A percentile compares a stretch with the other conserved stretches of the same genome.
phyloP scores from a whole-genome alignment of 2,797 vertebrate species.

The Phalanger gymnotis region DNA sequence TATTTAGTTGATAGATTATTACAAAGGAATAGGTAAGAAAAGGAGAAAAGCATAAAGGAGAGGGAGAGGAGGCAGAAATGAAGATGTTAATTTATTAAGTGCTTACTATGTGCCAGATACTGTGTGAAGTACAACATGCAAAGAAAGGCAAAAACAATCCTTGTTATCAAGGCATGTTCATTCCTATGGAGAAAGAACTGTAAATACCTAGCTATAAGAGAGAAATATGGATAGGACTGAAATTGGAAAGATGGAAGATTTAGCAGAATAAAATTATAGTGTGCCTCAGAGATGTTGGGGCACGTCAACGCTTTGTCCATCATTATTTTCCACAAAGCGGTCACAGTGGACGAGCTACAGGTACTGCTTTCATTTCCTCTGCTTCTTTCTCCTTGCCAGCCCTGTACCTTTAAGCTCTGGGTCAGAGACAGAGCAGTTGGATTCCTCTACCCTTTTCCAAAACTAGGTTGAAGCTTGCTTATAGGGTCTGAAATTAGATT shows the following conservation, averaged over 20 bases:
- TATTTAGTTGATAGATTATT: neutral
- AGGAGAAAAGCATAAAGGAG: neutral
- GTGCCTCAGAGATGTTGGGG: neutral
- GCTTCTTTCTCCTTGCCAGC: constrained; percentile 6
- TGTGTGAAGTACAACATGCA: neutral
- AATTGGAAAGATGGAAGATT: neutral
- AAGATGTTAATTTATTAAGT: neutral
- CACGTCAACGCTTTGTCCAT: neutral
- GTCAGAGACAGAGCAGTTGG: neutral
- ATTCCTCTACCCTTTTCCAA: constrained; percentile 20
- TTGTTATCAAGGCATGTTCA: neutral
- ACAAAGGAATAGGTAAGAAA: neutral
- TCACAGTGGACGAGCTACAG: neutral
- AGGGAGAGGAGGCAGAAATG: neutral
- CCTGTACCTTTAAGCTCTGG: neutral
- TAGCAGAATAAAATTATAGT: neutral
- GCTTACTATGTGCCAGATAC: neutral
- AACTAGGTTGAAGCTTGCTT: neutral
- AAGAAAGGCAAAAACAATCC: neutral
- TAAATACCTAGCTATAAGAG: neutral
- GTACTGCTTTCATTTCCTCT: neutral
- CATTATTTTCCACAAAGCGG: neutral
- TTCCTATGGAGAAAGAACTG: neutral
- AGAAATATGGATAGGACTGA: neutral
- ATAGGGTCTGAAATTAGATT: constrained; percentile 4